Evolutionary conservation across 2,797 vertebrate genomes (phyloP), one percentile per base, ranked within the genome.

Genomic region (Sparus aurata): DNA sequence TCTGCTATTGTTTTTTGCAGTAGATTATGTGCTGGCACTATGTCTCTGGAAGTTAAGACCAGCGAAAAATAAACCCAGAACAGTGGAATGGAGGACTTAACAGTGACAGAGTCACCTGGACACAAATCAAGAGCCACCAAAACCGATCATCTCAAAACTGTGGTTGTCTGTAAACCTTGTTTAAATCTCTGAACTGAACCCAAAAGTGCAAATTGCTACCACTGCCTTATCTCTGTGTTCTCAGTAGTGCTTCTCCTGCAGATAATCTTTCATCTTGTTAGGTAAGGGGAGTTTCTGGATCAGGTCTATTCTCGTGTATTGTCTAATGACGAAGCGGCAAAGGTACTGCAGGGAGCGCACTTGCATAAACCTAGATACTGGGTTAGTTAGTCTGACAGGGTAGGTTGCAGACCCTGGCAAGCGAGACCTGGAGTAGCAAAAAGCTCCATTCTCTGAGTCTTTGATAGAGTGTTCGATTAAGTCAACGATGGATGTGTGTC

Each of bases 161-260:
- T 95, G 91, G 92, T 95, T 94, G 92, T 95, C 88, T 98, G 97
- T 98, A 97, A 99, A 98, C 97, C 94, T 96, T 96, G 94, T 95
- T 87, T 95, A 94, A 95, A 95, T 94, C 95, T 94, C 94, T 94
- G 93, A 91, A 96, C 96, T 94, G 92, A 95, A 96, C 96, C 96
- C 96, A 96, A 98, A 95, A 98, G 98, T 98, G 97, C 98, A 97
- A 96, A 95, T 95, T 95, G 95, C 96, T 95, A 96, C 95, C 91
- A 88, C 92, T 91, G 96, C 94, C 94, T 92, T 92, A 88, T 94
- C 72, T 90, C 75, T 92, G 89, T 92, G 84, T 91, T 83, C 89
- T 99, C 97, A 99, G 97, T 99, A 99, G 98, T 99, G 98, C 96
- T 99, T 99, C 96, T 99, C 98, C 96, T 99, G 98, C 95, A 99